phyloP scores from a whole-genome alignment of 2,888 invertebrate genomes.

The Ferrisia virgata region DNA sequence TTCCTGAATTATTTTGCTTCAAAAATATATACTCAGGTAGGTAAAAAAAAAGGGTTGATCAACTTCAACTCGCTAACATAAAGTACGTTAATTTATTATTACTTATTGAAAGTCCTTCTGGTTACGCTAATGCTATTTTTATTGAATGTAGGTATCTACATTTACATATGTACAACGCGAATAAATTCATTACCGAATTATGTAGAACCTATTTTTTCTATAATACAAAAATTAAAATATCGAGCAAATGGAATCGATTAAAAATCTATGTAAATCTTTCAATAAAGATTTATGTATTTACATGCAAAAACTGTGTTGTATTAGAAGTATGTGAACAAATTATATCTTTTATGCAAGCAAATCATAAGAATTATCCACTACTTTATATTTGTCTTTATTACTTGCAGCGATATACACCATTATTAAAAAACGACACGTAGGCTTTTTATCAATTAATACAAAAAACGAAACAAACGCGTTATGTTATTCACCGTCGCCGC shows the following conservation, averaged over 20 bases:
- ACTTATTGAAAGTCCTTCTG: slow-evolving; percentile 21
- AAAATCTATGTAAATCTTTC: not conserved
- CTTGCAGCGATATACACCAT: too few relatives aligned
- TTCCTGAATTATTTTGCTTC: not conserved
- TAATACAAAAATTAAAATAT: not conserved
- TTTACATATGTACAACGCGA: not conserved
- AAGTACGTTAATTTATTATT: not conserved
- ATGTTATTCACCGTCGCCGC: too few relatives aligned
- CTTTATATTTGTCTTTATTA: too few relatives aligned
- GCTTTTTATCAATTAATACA: too few relatives aligned
- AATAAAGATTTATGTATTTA: not conserved
- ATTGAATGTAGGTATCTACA: not conserved
- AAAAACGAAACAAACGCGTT: too few relatives aligned
- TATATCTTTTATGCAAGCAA: too few relatives aligned
- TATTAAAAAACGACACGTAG: too few relatives aligned
- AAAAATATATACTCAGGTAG: slow-evolving; percentile 22
- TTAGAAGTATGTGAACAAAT: not conserved
- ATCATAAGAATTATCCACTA: too few relatives aligned
- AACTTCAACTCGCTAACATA: not conserved
- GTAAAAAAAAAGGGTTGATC: not conserved
- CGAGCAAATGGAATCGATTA: not conserved
- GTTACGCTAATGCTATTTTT: not conserved
- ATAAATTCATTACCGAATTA: not conserved
- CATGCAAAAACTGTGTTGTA: not conserved
- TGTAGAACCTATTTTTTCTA: not conserved